These are phyloP conservation scores for Scophthalmus maximus DNA, from an alignment of 2,113 vertebrate genomes.

Conservation along the genomic window DNA sequence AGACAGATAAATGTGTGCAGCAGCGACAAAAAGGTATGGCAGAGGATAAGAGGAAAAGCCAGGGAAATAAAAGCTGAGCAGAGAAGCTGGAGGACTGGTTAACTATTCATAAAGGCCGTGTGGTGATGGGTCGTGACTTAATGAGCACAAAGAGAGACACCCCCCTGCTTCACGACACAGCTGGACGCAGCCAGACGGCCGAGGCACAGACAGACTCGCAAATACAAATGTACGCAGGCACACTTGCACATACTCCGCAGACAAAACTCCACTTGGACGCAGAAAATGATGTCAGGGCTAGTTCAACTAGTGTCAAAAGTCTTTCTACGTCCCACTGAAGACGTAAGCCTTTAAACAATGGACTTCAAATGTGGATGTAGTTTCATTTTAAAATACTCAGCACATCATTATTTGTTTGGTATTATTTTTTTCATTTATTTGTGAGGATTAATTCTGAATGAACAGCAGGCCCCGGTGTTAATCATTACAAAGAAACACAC, in stretches of 20 bases:
- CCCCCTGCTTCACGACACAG: slow-evolving; percentile 57
- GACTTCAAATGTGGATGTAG: neutral
- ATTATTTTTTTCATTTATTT: too few species aligned
- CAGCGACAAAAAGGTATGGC: slow-evolving; percentile 48
- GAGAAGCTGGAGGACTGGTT: slow-evolving; percentile 54
- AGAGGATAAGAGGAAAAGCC: slow-evolving; percentile 43
- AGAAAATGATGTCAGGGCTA: too few species aligned
- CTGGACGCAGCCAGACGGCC: slow-evolving; percentile 52
- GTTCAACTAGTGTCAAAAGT: too few species aligned
- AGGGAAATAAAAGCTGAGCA: slow-evolving; percentile 31
- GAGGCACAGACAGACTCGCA: slow-evolving; percentile 35
- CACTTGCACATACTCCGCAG: too few species aligned
- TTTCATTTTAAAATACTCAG: neutral
- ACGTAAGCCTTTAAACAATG: too few species aligned
- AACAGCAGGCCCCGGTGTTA: neutral
- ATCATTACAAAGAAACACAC: neutral
- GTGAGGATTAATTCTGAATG: neutral
- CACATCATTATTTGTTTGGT: too few species aligned
- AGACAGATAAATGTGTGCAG: slow-evolving; percentile 35
- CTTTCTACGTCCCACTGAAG: too few species aligned
- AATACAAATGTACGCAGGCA: slow-evolving; percentile 20
- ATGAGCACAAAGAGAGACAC: slow-evolving; percentile 60
- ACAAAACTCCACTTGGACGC: too few species aligned
- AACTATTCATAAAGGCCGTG: slow-evolving; percentile 72
- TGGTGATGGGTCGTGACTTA: slow-evolving; percentile 68